Evolutionary conservation across 2,113 vertebrate genomes (phyloP).

Genomic region (Bombycilla garrulus): DNA sequence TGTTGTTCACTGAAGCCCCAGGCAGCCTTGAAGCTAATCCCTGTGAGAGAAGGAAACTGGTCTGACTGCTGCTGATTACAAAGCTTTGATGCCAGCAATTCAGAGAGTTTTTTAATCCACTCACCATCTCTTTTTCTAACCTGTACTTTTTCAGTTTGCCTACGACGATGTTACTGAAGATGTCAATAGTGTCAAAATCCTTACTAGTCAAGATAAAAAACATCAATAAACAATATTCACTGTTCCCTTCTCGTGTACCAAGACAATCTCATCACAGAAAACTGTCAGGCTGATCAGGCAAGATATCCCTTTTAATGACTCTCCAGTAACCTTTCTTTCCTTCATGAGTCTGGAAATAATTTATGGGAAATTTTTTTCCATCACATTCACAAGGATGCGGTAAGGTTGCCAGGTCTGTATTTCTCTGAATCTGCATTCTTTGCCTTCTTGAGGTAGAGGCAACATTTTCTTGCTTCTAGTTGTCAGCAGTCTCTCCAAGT

Average conservation of each 20-base stretch:
- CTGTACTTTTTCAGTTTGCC: background rate
- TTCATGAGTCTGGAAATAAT: background rate
- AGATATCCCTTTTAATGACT: background rate
- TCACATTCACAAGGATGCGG: background rate
- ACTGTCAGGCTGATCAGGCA: background rate
- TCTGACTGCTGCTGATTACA: background rate
- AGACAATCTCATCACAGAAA: background rate
- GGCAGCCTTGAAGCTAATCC: background rate
- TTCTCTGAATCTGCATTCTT: background rate
- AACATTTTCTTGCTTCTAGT: background rate
- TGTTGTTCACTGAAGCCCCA: background rate
- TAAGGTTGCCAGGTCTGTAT: background rate
- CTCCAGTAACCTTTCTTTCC: background rate
- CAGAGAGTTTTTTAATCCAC: background rate
- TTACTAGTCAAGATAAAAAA: background rate
- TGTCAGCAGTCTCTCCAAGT: background rate
- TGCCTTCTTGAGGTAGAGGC: background rate
- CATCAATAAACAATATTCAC: background rate
- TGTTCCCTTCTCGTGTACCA: background rate
- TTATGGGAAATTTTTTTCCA: background rate
- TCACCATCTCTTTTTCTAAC: background rate
- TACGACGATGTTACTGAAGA: fast-evolving
- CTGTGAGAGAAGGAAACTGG: background rate
- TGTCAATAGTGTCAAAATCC: background rate
- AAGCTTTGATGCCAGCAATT: background rate